Base-by-base conservation (phyloP, 1,140 invertebrate genomes). In the Hycleus phaleratus region DNA sequence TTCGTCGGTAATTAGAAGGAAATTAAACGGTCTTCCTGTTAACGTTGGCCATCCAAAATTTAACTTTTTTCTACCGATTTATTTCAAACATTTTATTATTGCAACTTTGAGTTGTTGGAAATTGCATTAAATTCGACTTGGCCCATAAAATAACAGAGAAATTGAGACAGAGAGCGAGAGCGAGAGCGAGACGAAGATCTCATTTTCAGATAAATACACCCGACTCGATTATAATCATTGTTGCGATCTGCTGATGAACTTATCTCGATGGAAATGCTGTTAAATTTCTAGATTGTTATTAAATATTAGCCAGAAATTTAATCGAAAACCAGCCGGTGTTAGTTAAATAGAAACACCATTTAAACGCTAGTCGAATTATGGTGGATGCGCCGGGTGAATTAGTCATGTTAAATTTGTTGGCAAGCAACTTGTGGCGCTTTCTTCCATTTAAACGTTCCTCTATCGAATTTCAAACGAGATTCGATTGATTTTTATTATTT, bases 1-100 rank as follows among this genome's bases (percentile, higher is more conserved):
- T 48, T 32, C 18, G 18, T 18, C 64, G 60, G 60, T 69, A 69
- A 69, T 69, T 69, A 69, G 65, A 64, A 67, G 63, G 64, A 65
- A 66, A 66, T 66, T 66, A 66, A 66, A 66, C 59, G 64, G 61
- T 63, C 61, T 63, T 63, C 61, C 58, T 47, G 44, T 38, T 58
- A 65, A 60, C 38, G 10, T 18, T 18, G 18, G 18, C 18, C 49
- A 62, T 56, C 55, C 56, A 56, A 62, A 62, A 58, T 58, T 58
- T 58, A 62, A 62, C 60, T 62, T 18, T 18, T 18, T 62, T 52
- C 38, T 44, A 55, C 60, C 60, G 54, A 65, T 65, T 62, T 65
- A 65, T 62, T 60, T 46, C 54, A 62, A 60, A 59, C 62, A 62
- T 65, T 65, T 62, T 65, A 60, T 46, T 49, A 43, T 49, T 25